A percentile compares a stretch with the other conserved stretches of the same genome.
phyloP scores from a whole-genome alignment of 2,797 vertebrate species.

The Limnodromus scolopaceus region DNA sequence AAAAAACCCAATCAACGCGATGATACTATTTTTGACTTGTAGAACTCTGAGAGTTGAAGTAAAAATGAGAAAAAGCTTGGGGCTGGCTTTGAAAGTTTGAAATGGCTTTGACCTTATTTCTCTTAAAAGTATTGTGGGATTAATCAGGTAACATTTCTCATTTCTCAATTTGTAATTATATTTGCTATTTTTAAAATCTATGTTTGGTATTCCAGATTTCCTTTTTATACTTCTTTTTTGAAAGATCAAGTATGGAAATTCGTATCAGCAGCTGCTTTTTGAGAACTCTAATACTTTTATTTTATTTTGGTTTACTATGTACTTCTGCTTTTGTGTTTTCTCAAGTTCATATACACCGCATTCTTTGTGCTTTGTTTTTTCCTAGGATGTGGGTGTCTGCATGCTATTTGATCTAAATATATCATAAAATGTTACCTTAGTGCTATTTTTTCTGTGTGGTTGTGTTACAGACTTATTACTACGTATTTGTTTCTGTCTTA shows the following conservation, averaged over 20 bases:
- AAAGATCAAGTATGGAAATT: not conserved
- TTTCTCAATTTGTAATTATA: not conserved
- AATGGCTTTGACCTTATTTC: conserved; percentile 26
- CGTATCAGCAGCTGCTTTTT: not conserved
- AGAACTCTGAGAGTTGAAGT: conserved; percentile 53
- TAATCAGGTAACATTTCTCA: not conserved
- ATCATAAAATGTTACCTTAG: not conserved
- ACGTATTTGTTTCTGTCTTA: not conserved
- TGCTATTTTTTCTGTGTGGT: conserved; percentile 22
- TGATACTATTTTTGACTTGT: conserved; percentile 42
- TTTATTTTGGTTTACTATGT: not conserved
- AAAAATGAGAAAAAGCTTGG: conserved; percentile 47
- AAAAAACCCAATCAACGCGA: not conserved
- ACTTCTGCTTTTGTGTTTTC: conserved; percentile 19
- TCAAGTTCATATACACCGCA: not conserved
- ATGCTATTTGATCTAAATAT: not conserved
- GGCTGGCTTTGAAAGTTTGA: conserved; percentile 53
- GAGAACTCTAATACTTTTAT: not conserved
- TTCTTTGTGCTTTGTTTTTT: not conserved
- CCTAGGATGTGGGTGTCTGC: not conserved
- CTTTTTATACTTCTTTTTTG: not conserved
- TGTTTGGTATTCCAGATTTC: not conserved
- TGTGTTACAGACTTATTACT: conserved; percentile 3
- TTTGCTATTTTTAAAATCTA: conserved; percentile 7
- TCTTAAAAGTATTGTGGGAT: not conserved